Evolutionary conservation across 2,797 vertebrate species (phyloP).

Genomic region (Borostomias antarcticus): DNA sequence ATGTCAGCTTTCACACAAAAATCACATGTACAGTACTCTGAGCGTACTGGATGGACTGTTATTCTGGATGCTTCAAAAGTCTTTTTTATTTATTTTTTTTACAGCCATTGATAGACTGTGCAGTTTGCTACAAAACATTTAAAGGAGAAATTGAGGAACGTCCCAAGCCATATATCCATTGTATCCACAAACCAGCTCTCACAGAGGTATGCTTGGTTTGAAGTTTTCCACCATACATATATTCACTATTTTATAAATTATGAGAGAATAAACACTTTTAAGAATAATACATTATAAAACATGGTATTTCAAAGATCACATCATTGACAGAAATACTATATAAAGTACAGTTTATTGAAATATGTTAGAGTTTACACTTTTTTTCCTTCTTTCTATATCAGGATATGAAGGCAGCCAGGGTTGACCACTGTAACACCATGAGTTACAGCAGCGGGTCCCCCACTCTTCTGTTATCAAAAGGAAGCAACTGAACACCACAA

Average conservation of each 20-base stretch:
- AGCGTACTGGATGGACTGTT: not conserved
- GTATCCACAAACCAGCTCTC: slow-evolving; percentile 63
- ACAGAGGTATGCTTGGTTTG: slow-evolving; percentile 58
- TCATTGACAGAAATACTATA: not conserved
- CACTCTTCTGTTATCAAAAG: slow-evolving; percentile 51
- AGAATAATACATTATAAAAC: not conserved
- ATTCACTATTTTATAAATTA: not conserved
- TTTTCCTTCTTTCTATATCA: slow-evolving; percentile 27
- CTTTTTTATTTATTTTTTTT: not conserved
- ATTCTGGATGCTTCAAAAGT: slow-evolving; percentile 20
- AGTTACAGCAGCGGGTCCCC: slow-evolving; percentile 59
- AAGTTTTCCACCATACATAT: slow-evolving; percentile 16
- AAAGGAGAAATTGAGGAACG: slow-evolving; percentile 56
- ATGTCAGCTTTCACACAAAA: not conserved
- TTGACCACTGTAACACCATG: slow-evolving; percentile 58
- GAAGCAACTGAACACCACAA: not conserved
- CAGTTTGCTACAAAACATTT: slow-evolving; percentile 71
- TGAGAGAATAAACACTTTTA: not conserved
- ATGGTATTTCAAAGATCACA: not conserved
- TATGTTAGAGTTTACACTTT: not conserved
- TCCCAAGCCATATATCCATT: slow-evolving; percentile 73
- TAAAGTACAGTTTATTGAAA: not conserved
- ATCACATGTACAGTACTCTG: no score
- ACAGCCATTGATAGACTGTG: slow-evolving; percentile 76
- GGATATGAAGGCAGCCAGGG: slow-evolving; percentile 55